Evolutionary conservation across 1,140 invertebrate species (phyloP).

Genomic region (Parapsyche elsis): DNA sequence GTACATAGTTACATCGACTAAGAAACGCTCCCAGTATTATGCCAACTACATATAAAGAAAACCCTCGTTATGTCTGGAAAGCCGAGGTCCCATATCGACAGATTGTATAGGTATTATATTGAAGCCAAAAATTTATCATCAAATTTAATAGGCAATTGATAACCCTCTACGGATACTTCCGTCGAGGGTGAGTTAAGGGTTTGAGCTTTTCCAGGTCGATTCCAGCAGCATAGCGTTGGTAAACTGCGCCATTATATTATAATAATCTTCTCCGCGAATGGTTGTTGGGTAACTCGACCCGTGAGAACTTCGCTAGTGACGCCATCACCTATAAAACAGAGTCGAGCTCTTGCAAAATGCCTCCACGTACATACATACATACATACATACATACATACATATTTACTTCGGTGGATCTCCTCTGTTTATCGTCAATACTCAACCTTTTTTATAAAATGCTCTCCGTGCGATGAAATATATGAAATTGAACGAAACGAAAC

Average conservation of each 20-base stretch:
- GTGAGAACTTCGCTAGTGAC: constrained; percentile 43
- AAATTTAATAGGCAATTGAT: no score
- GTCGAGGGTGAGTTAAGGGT: background rate
- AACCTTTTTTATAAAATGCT: background rate
- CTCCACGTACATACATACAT: constrained; percentile 35
- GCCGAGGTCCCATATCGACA: no score
- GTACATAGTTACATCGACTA: no score
- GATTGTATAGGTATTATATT: no score
- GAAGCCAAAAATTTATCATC: no score
- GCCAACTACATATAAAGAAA: no score
- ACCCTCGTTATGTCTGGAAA: no score
- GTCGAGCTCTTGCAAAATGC: constrained; percentile 32
- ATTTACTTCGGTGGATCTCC: constrained; percentile 32
- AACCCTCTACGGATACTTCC: background rate
- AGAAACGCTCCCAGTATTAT: no score
- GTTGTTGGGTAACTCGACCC: constrained; percentile 33
- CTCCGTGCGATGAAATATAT: no score
- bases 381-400: constrained; percentile 19
- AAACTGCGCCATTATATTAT: constrained; percentile 45
- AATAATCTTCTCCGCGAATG: constrained; percentile 40
- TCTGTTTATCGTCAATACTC: background rate
- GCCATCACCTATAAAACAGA: constrained; percentile 43
- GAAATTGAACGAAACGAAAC: no score
- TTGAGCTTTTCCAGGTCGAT: background rate
- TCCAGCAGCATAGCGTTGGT: background rate